phyloP scores from a whole-genome alignment of 2,888 invertebrate species.

The Ophioninae sp. region DNA sequence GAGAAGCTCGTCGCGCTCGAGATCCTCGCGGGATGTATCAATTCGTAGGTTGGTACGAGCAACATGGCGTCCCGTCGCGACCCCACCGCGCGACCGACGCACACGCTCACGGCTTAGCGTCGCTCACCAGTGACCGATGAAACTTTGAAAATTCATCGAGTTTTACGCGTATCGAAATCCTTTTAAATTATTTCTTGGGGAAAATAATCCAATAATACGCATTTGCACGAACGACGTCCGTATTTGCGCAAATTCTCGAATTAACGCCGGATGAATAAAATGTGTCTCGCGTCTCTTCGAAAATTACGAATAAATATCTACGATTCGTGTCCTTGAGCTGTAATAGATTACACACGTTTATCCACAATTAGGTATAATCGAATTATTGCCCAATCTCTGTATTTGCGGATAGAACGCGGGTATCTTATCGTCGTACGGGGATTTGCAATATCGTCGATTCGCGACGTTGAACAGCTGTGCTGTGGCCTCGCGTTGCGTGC shows the following conservation, averaged over 20 bases:
- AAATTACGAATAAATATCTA: not conserved
- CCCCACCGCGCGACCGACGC: not conserved
- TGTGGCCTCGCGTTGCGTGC: not conserved
- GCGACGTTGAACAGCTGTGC: slow-evolving; percentile 40
- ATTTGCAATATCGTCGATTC: slow-evolving; percentile 26
- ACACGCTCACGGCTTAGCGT: not conserved
- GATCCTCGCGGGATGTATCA: slow-evolving; percentile 28
- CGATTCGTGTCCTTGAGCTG: not conserved
- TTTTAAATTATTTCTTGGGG: no score
- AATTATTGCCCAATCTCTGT: not conserved
- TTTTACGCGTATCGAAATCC: no score
- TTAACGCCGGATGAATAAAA: no score
- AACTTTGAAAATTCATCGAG: not conserved
- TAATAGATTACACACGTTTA: not conserved
- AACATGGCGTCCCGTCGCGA: slow-evolving; percentile 35
- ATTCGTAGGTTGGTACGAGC: slow-evolving; percentile 35
- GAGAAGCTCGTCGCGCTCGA: slow-evolving; percentile 19
- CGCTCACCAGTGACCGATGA: not conserved
- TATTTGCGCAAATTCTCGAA: no score
- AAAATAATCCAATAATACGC: no score
- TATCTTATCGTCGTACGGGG: slow-evolving; percentile 4
- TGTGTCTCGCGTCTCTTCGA: not conserved
- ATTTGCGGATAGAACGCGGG: not conserved
- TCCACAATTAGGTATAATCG: not conserved
- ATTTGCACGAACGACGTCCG: no score